Conservation (phyloP, 2,113 vertebrate genomes). For the Nibea albiflora region DNA sequence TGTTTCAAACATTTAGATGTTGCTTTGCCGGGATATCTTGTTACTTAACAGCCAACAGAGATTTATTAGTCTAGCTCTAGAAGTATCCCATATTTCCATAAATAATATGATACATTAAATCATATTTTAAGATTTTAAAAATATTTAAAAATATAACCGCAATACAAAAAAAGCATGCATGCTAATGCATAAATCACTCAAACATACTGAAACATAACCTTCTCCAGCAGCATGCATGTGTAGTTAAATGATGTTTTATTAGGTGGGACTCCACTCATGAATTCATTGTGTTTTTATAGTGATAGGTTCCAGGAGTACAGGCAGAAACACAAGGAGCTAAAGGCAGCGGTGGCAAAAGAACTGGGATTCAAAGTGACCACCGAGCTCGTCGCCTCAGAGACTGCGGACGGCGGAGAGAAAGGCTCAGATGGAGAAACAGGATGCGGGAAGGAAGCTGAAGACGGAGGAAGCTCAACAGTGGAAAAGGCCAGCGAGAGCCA, state of each 20-base stretch:
- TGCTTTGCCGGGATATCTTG: too few species aligned
- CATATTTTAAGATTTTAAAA: too few species aligned
- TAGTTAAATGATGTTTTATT: not conserved
- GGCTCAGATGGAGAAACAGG: constrained; percentile 40
- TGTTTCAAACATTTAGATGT: too few species aligned
- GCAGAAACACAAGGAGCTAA: constrained; percentile 78
- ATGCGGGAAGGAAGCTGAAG: constrained; percentile 47
- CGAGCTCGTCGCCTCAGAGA: not conserved
- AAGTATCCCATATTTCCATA: too few species aligned
- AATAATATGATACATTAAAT: too few species aligned
- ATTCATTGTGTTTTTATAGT: constrained; percentile 54
- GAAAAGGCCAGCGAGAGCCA: constrained; percentile 33
- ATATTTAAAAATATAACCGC: too few species aligned
- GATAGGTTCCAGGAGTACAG: constrained; percentile 79
- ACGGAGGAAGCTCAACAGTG: constrained; percentile 45
- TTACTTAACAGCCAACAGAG: too few species aligned
- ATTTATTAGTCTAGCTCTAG: too few species aligned
- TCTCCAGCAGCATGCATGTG: not conserved
- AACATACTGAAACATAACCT: not conserved
- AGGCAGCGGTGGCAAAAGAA: constrained; percentile 72
- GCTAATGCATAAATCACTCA: not conserved
- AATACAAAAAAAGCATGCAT: too few species aligned
- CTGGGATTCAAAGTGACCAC: constrained; percentile 50
- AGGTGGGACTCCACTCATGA: not conserved
- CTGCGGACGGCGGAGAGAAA: constrained; percentile 23